Evolutionary conservation across 64 coral and sea anemone species (phyloP).

Genomic region (Montipora efflorescens): DNA sequence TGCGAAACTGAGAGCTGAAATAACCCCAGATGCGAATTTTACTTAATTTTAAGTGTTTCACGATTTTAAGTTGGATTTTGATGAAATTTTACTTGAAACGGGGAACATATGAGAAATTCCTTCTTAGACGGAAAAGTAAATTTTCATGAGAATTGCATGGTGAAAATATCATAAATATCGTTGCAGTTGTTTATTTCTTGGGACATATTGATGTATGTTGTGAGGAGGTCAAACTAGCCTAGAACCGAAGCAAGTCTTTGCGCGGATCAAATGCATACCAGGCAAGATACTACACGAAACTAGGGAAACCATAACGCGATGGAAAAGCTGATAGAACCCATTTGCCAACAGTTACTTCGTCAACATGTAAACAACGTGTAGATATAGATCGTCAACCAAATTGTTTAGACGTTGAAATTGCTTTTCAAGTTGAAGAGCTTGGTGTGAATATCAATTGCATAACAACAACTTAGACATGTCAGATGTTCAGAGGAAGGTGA

Average conservation of each 20-base stretch:
- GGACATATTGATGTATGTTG: background rate
- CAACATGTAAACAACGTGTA: background rate
- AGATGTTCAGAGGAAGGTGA: conserved; percentile 3
- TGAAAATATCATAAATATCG: no score
- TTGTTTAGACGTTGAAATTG: background rate
- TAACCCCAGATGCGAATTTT: background rate
- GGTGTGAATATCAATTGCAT: conserved; percentile 35
- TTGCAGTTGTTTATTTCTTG: background rate
- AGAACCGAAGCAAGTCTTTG: background rate
- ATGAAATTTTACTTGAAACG: background rate
- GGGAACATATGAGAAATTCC: no score
- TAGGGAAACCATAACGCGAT: conserved; percentile 3
- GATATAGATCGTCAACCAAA: background rate
- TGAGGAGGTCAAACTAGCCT: background rate
- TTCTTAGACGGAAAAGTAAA: background rate
- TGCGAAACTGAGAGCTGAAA: background rate
- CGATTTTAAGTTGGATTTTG: background rate
- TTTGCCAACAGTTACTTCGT: background rate
- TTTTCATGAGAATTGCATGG: background rate
- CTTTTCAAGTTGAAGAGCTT: background rate
- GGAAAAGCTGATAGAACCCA: background rate
- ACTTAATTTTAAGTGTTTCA: background rate
- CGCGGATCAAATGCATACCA: conserved; percentile 13
- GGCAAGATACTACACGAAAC: background rate
- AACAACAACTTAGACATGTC: background rate